phyloP scores from a whole-genome alignment of 2,888 invertebrate genomes.

The Neuroscelio doddi region DNA sequence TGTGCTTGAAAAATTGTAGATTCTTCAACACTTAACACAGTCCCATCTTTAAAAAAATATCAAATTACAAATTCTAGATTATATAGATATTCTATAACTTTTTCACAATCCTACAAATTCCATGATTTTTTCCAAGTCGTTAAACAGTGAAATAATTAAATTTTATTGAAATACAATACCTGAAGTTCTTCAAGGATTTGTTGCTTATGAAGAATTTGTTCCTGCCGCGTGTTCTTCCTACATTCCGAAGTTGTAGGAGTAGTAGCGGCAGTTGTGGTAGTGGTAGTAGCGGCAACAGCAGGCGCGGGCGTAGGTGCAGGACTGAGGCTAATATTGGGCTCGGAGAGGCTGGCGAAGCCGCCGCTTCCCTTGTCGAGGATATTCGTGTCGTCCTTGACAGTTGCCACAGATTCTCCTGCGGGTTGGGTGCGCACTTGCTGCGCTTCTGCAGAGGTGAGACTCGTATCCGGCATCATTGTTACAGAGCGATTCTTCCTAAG shows the following conservation, averaged over 20 bases:
- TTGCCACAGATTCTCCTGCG: conserved; percentile 63
- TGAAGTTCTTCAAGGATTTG: conserved; percentile 79
- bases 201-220: conserved; percentile 80
- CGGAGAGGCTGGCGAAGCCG: conserved; percentile 61
- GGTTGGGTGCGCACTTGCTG: conserved; percentile 74
- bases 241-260: conserved; percentile 56
- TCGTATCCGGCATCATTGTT: conserved; percentile 72
- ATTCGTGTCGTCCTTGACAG: conserved; percentile 73
- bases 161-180: too few species aligned
- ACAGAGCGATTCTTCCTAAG: conserved; percentile 75
- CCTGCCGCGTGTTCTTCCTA: conserved; percentile 72
- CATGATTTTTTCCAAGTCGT: too few species aligned
- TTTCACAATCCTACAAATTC: too few species aligned
- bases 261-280: conserved; percentile 29
- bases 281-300: conserved; percentile 36
- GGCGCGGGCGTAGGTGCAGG: conserved; percentile 49
- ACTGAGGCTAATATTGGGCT: conserved; percentile 65
- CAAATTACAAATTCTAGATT: too few species aligned
- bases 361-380: conserved; percentile 72
- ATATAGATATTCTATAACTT: too few species aligned
- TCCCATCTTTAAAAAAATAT: too few species aligned
- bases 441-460: conserved; percentile 75
- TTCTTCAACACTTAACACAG: too few species aligned
- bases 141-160: too few species aligned
- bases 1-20: too few species aligned